Evolutionary conservation across 2,888 invertebrate species (phyloP).

Genomic region (Cephus pulcher): DNA sequence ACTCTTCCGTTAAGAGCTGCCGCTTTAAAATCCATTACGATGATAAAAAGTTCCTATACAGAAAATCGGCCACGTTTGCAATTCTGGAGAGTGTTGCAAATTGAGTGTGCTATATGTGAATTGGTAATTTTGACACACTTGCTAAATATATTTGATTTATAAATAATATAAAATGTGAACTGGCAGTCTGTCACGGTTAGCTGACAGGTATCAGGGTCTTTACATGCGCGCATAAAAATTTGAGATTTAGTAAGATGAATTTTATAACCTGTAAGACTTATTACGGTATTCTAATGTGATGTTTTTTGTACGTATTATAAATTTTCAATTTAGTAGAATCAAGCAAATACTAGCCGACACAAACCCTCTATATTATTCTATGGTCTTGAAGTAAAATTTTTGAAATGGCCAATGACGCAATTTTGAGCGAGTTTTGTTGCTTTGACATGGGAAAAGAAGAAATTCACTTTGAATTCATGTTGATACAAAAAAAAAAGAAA

Average conservation of each 20-base stretch:
- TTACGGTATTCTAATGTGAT: background rate
- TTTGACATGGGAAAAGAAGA: background rate
- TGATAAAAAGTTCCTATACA: background rate
- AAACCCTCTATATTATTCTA: background rate
- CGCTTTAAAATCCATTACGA: background rate
- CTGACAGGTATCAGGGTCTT: background rate
- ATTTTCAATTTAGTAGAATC: background rate
- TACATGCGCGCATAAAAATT: background rate
- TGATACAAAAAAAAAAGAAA: background rate
- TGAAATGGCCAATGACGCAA: background rate
- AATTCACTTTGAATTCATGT: background rate
- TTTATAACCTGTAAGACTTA: background rate
- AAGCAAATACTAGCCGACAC: background rate
- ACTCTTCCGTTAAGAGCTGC: background rate
- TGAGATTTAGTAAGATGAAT: background rate
- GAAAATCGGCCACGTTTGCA: background rate
- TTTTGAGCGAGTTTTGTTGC: background rate
- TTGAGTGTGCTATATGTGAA: background rate
- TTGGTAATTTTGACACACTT: background rate
- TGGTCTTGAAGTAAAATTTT: background rate
- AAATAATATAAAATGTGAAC: background rate
- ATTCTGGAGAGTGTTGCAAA: background rate
- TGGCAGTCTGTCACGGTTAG: background rate
- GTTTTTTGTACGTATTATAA: background rate
- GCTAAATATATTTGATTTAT: background rate